Base-by-base conservation (phyloP, 1,140 invertebrate genomes). In the Hormaphis cornu region DNA sequence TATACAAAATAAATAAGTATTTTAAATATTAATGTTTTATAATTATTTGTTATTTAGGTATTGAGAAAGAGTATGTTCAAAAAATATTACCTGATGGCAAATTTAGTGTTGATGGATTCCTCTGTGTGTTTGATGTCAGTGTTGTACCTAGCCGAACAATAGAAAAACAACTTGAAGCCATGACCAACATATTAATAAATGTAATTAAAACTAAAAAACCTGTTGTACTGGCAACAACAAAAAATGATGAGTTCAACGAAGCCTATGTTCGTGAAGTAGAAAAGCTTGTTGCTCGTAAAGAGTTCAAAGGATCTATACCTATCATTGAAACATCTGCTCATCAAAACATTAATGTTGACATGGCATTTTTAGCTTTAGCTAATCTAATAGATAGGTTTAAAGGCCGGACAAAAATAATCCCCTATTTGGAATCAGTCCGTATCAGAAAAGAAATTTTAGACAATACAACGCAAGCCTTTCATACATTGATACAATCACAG, bases 71-170 rank as follows among this genome's bases (percentile, higher is more conserved):
- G 77, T 98, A 95, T 78, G 93, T 97, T 74, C 93, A 97, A 79
- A 89, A 90, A 79, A 81, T 95, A 24, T 83, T 99, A 77, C 92
- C 93, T 1, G 95, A 98, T 76, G 96, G 95, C 9, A 89, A 92
- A 76, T 81, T 97, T 28, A 88, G 85, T 74, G 90, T 99, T 54
- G 96, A 99, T 81, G 95, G 95, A 53, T 98, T 97, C 80, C 80
- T 98, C 20, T 95, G 95, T 77, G 86, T 95, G 18, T 98, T 97
- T 78, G 96, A 98, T 81, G 94, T 98, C 46, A 95, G 91, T 78
- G 83, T 89, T 56, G 91, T 96, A 73, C 90, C 89, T 70, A 90
- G 94, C 74, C 82, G 96, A 70, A 86, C 86, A 72, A 85, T 96
- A 75, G 93, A 97, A 75, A 91, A 91, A 75, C 92, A 90, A 81